A percentile compares a stretch with the other conserved stretches of the same genome.
phyloP scores from a whole-genome alignment of 2,113 vertebrate species.

The Montifringilla adamsi region DNA sequence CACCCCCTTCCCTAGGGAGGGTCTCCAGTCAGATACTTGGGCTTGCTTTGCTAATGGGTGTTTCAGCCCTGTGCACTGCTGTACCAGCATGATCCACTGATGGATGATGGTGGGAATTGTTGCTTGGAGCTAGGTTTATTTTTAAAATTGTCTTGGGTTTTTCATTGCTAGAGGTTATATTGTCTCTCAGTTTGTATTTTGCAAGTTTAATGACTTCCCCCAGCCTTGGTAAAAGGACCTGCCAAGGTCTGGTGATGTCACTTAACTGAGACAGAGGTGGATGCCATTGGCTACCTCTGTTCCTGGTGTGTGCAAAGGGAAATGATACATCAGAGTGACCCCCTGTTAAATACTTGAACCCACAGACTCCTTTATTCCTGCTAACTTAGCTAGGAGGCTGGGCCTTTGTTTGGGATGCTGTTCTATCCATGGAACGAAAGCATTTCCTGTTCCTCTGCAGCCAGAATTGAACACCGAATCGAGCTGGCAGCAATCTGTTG shows the following conservation, averaged over 20 bases:
- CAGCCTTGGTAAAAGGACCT: neutral
- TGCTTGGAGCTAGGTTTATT: neutral
- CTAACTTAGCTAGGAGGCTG: neutral
- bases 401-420: neutral
- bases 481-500: neutral
- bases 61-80: neutral
- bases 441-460: neutral
- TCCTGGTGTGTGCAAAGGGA: neutral
- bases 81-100: neutral
- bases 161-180: neutral
- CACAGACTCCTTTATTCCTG: neutral
- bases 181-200: neutral
- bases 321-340: neutral
- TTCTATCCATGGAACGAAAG: fast-evolving
- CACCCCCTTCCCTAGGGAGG: neutral
- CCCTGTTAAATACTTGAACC: neutral
- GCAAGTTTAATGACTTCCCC: neutral
- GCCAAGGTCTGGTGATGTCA: neutral
- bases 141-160: neutral
- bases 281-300: neutral
- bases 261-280: neutral
- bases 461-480: neutral
- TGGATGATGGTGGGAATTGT: neutral
- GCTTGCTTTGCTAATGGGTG: neutral
- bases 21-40: neutral